Percentiles rank a stretch among this genome's conserved stretches.
Conservation (phyloP, 2,113 vertebrate genomes). For the Entosphenus tridentatus region DNA sequence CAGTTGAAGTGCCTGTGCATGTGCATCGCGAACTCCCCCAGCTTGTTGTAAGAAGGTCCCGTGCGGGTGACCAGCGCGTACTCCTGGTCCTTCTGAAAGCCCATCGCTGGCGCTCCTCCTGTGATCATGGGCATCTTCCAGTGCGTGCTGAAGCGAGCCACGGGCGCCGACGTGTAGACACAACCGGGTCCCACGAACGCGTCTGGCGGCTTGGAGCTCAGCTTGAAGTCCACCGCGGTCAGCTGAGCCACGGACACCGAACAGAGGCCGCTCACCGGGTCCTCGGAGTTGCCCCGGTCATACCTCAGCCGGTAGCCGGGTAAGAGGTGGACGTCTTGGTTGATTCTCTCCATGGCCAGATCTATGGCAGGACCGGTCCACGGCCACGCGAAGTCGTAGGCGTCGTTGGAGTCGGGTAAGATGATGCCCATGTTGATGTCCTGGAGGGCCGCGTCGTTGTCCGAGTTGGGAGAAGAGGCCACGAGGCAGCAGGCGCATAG, state of each 20-base stretch:
- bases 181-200: slow-evolving; percentile 65
- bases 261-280: slow-evolving; percentile 29
- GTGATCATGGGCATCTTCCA: slow-evolving; percentile 65
- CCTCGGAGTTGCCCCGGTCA: slow-evolving; percentile 46
- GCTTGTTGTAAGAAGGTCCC: slow-evolving; percentile 56
- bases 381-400: slow-evolving; percentile 75
- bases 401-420: slow-evolving; percentile 39
- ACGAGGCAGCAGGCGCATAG: too few relatives aligned
- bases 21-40: slow-evolving; percentile 39
- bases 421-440: slow-evolving; percentile 38
- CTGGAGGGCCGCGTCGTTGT: too few relatives aligned
- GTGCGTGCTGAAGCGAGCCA: slow-evolving; percentile 50
- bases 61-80: slow-evolving; percentile 45
- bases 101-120: slow-evolving; percentile 42
- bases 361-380: slow-evolving; percentile 50
- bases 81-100: slow-evolving; percentile 26
- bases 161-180: slow-evolving; percentile 46
- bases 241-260: slow-evolving; percentile 51
- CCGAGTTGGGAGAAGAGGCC: too few relatives aligned
- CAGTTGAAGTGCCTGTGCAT: slow-evolving; percentile 52
- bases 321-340: slow-evolving; percentile 24
- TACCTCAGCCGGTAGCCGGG: slow-evolving; percentile 24
- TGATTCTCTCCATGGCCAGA: slow-evolving; percentile 27
- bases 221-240: slow-evolving; percentile 49
- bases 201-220: slow-evolving; percentile 28